Conservation (phyloP, 2,113 vertebrate species). For the Dermatemys mawii region DNA sequence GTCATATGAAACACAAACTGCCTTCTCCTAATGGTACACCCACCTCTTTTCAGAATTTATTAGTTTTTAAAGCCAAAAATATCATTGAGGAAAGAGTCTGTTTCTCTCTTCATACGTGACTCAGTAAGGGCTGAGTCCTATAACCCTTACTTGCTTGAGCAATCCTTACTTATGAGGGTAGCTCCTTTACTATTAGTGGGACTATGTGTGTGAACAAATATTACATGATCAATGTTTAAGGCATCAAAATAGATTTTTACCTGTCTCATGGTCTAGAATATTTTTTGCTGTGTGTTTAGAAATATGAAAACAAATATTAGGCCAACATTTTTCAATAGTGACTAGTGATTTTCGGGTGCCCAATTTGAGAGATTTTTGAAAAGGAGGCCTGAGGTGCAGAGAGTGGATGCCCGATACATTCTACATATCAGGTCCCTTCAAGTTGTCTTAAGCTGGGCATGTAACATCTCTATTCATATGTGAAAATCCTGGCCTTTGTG, state of each 20-base stretch:
- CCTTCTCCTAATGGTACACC: not conserved
- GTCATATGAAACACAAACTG: not conserved
- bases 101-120: not conserved
- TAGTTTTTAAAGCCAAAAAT: not conserved
- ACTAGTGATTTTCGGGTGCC: not conserved
- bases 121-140: not conserved
- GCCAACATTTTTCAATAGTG: too few relatives aligned
- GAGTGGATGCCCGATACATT: not conserved
- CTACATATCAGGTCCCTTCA: not conserved
- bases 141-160: not conserved
- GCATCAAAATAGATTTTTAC: not conserved
- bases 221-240: not conserved
- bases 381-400: not conserved
- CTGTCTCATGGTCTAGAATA: not conserved
- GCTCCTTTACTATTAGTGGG: not conserved
- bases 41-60: not conserved
- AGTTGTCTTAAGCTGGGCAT: not conserved
- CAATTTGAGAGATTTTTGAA: not conserved
- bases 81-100: not conserved
- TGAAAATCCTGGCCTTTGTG: not conserved
- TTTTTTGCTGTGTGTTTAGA: not conserved
- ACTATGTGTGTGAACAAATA: not conserved
- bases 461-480: not conserved
- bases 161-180: not conserved
- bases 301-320: not conserved